These are phyloP conservation scores for Geothlypis trichas DNA, from an alignment of 2,113 vertebrate species.

Conservation along the genomic window DNA sequence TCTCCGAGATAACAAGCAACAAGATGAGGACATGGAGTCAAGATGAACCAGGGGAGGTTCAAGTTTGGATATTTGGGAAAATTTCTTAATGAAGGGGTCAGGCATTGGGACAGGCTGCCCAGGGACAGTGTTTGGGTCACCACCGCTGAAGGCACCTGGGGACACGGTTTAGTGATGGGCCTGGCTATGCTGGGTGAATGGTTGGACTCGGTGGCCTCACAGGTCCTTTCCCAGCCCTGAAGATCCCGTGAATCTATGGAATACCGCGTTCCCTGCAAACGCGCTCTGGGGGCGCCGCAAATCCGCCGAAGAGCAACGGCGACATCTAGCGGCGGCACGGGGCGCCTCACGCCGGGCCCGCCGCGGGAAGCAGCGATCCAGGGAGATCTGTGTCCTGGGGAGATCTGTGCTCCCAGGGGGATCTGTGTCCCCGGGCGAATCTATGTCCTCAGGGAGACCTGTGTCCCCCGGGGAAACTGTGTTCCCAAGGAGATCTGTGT, in stretches of 20 bases:
- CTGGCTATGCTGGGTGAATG: not conserved
- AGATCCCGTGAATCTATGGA: fast-evolving
- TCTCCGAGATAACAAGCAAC: not conserved
- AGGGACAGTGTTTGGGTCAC: not conserved
- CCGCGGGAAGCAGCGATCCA: not conserved
- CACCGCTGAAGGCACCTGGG: not conserved
- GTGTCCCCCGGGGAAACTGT: too few species aligned
- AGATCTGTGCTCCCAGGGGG: not conserved
- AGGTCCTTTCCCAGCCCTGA: not conserved
- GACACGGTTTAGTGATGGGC: not conserved
- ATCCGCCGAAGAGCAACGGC: not conserved
- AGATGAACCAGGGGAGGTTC: not conserved
- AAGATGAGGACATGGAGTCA: fast-evolving
- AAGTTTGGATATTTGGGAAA: not conserved
- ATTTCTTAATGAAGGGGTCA: not conserved
- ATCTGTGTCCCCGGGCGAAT: not conserved
- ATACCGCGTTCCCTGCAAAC: fast-evolving
- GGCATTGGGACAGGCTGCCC: not conserved
- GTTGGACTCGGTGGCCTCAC: fast-evolving
- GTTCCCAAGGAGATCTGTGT: too few species aligned
- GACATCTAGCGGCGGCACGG: constrained; percentile 1
- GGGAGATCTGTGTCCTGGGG: not conserved
- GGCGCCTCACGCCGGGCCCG: not conserved
- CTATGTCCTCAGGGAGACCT: too few species aligned
- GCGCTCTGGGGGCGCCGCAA: fast-evolving